Evolutionary conservation across 2,888 invertebrate genomes (phyloP), one percentile per base, ranked within the genome.

Genomic region (Sesamia inferens): DNA sequence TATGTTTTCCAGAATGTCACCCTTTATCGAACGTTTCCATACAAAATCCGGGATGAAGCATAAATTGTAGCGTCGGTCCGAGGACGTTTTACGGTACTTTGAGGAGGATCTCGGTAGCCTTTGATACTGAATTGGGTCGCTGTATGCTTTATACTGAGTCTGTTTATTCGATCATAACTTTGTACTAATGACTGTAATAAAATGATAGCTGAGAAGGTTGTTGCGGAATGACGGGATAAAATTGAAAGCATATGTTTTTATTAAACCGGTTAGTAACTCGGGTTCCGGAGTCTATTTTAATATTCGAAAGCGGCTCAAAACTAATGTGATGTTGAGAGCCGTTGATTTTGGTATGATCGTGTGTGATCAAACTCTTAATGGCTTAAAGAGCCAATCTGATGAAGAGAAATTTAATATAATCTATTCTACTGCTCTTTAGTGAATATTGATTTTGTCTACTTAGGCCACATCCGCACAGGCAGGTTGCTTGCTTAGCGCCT

Each of bases 11-110:
- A 85, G 87, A 84, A 86, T 87, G 88, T 88, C 84, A 85, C 83
- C 85, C 87, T 88, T 87, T 90, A 90, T 90, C 90, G 87, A 87
- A 85, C 87, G 85, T 82, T 85, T 81, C 85, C 88, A 90, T 89
- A 85, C 89, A 86, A 90, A 89, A 87, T 91, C 88, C 76, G 89
- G 89, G 89, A 87, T 81, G 76, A 82, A 79, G 81, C 88, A 91
- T 92, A 92, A 92, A 92, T 92, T 89, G 85, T 90, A 85, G 89
- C 88, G 88, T 80, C 81, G 85, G 88, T 84, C 86, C 71, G 80
- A 85, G 87, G 87, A 88, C 88, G 84, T 86, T 92, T 91, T 89
- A 92, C 88, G 90, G 85, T 87, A 79, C 84, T 90, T 88, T 85
- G 87, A 89, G 85, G 84, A 87, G 88, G 88, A 87, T 87, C 87